phyloP scores from a whole-genome alignment of 2,888 invertebrate genomes.

The Amblyjoppa proteus region DNA sequence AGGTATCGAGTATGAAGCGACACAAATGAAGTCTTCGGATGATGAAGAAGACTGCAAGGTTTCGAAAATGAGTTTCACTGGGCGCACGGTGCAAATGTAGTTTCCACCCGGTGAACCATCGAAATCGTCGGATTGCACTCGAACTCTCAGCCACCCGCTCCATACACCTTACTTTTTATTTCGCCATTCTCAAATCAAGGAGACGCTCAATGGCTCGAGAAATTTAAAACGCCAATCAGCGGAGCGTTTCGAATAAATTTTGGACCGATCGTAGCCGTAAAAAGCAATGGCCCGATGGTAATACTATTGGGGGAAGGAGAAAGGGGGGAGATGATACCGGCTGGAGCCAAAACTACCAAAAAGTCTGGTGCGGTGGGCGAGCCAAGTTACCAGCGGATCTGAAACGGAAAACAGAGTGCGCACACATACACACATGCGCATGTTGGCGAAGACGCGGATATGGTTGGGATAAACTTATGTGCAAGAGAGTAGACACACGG shows the following conservation, averaged over 20 bases:
- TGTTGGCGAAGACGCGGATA: slow-evolving; percentile 11
- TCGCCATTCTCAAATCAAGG: slow-evolving; percentile 18
- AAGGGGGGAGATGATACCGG: slow-evolving; percentile 52
- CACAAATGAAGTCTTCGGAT: slow-evolving; percentile 16
- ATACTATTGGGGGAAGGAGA: slow-evolving; percentile 69
- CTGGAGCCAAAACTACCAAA: slow-evolving; percentile 75
- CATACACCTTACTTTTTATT: slow-evolving; percentile 20
- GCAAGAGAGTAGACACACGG: slow-evolving; percentile 22
- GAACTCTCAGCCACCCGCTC: background rate
- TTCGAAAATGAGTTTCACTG: slow-evolving; percentile 10
- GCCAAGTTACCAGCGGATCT: slow-evolving; percentile 36
- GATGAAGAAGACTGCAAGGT: slow-evolving; percentile 39
- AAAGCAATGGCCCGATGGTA: slow-evolving; percentile 81
- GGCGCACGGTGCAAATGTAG: slow-evolving; percentile 24
- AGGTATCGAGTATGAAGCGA: background rate
- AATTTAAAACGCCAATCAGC: slow-evolving; percentile 83
- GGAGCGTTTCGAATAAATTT: slow-evolving; percentile 79
- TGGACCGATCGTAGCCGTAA: slow-evolving; percentile 79
- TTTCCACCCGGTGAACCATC: slow-evolving; percentile 33
- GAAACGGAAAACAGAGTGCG: slow-evolving; percentile 36
- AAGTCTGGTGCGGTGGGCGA: slow-evolving; percentile 62
- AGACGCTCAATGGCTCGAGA: slow-evolving; percentile 79
- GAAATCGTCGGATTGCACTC: background rate
- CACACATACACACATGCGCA: background rate
- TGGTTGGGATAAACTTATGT: slow-evolving; percentile 16